phyloP scores from a whole-genome alignment of 2,888 invertebrate genomes.

The Cephus nigrinus region DNA sequence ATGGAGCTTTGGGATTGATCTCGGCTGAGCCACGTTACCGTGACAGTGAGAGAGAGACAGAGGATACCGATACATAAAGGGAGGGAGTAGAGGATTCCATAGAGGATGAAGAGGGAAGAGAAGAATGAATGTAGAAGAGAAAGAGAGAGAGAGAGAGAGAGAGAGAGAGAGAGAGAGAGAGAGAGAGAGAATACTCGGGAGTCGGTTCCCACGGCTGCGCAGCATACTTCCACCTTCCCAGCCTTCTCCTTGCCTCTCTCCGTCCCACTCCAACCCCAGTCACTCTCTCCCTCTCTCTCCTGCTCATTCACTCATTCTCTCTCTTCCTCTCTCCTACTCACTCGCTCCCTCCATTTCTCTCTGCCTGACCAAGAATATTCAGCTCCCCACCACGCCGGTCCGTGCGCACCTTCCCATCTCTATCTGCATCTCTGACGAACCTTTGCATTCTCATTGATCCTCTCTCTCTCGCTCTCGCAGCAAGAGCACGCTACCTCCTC shows the following conservation, averaged over 20 bases:
- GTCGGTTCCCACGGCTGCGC: slow-evolving; percentile 63
- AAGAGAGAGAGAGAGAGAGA: slow-evolving; percentile 30
- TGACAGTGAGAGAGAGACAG: slow-evolving; percentile 11
- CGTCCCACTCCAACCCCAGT: slow-evolving; percentile 15
- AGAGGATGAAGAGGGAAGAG: slow-evolving; percentile 34
- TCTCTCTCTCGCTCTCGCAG: slow-evolving; percentile 25
- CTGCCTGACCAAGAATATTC: slow-evolving; percentile 4
- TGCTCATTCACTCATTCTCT: background rate
- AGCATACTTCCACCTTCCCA: slow-evolving; percentile 57
- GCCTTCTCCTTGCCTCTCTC: slow-evolving; percentile 17
- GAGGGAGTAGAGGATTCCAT: slow-evolving; percentile 4
- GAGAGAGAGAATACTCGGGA: slow-evolving; percentile 43
- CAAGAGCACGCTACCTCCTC: background rate
- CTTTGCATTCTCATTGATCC: slow-evolving; percentile 20
- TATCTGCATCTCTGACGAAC: slow-evolving; percentile 15
- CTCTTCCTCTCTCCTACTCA: slow-evolving; percentile 5
- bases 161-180: too few species aligned
- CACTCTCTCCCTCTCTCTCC: slow-evolving; percentile 8
- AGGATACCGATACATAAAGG: slow-evolving; percentile 10
- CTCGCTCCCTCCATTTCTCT: slow-evolving; percentile 25
- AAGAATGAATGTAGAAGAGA: slow-evolving; percentile 28
- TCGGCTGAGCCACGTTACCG: background rate
- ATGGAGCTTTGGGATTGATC: slow-evolving; percentile 10
- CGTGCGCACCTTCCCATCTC: slow-evolving; percentile 22
- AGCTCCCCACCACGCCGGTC: background rate